Base-by-base conservation (phyloP, 2,113 vertebrate species). In the Cariama cristata region DNA sequence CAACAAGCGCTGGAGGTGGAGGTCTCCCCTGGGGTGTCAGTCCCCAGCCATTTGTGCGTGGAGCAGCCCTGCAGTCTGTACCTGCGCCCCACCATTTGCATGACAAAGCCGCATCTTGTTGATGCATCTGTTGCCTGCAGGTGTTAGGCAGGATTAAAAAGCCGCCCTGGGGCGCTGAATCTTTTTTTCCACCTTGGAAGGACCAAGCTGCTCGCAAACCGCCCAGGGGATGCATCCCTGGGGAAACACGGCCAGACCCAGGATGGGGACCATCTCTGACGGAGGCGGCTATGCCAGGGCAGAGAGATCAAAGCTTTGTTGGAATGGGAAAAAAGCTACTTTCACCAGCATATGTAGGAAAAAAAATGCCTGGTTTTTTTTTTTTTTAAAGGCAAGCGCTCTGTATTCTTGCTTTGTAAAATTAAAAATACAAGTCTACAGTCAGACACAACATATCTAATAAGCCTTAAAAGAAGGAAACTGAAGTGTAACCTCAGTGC, bases 81-180 rank as follows among this genome's bases (percentile, higher is more conserved):
- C 96, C 74, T 75, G 76, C 11, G n/a, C 75, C 88, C 95, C 75
- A 8, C 42, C 44, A 97, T 98, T 98, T 98, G 95, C 97, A 98
- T 98, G 96, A 97, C 88, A 98, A 97, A 97, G 97, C 60, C 62
- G n/a, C 85, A 92, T 59, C 90, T 88, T 87, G 88, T 97, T 86
- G 93, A 87, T 79, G 85, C 95, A 96, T 97, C 94, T 98, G 95
- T 95, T 96, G 85, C 92, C 77, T 55, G 72, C 81, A 93, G 89
- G 86, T 97, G 94, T 97, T 87, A 93, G 86, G 76, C 73, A 14
- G 75, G 86, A 95, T 93, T 85, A 86, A 96, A 96, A 93, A 96
- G 94, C 77, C 23, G 28, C 80, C 92, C 94, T 35, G 42, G 80
- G 86, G 73, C n/a, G 13, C 38, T 60, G 49, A 64, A 60, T 84